phyloP scores from a whole-genome alignment of 2,888 invertebrate species.

The Panopea generosa region DNA sequence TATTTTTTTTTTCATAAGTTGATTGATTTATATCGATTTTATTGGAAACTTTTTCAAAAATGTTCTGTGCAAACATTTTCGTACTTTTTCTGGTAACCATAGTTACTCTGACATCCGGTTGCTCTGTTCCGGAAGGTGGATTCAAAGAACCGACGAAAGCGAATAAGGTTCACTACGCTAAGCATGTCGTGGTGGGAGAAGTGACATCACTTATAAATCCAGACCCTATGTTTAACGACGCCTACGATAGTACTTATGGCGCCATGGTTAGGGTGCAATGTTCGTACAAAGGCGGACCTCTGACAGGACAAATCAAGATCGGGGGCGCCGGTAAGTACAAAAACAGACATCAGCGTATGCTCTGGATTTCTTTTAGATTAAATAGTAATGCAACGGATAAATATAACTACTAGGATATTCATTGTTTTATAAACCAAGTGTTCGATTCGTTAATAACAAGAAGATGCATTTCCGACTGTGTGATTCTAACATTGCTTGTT shows the following conservation, averaged over 20 bases:
- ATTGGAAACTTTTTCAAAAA: too few relatives aligned
- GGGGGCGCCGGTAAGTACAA: conserved; percentile 50
- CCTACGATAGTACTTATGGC: conserved; percentile 20
- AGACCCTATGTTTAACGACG: conserved; percentile 35
- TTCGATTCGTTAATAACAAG: too few relatives aligned
- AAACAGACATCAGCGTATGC: too few relatives aligned
- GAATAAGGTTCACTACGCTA: conserved; percentile 28
- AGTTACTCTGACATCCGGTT: conserved; percentile 17
- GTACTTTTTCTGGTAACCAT: conserved; percentile 5
- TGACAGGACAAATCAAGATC: conserved; percentile 36
- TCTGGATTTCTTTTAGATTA: too few relatives aligned
- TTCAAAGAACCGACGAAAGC: conserved; percentile 36
- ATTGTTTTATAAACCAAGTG: too few relatives aligned
- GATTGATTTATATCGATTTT: too few relatives aligned
- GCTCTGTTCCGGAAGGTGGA: conserved; percentile 42
- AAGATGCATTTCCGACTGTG: too few relatives aligned
- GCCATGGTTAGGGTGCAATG: conserved; percentile 47
- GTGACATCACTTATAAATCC: conserved; percentile 17
- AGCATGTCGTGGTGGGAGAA: conserved; percentile 32
- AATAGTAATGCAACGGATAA: too few relatives aligned
- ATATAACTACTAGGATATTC: too few relatives aligned
- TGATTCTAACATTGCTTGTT: too few relatives aligned
- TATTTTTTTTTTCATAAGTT: too few relatives aligned
- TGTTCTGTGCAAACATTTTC: too few relatives aligned
- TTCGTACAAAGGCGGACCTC: conserved; percentile 40